Evolutionary conservation across 2,888 invertebrate genomes (phyloP), one percentile per base, ranked within the genome.

Genomic region (Dorcus hopei): DNA sequence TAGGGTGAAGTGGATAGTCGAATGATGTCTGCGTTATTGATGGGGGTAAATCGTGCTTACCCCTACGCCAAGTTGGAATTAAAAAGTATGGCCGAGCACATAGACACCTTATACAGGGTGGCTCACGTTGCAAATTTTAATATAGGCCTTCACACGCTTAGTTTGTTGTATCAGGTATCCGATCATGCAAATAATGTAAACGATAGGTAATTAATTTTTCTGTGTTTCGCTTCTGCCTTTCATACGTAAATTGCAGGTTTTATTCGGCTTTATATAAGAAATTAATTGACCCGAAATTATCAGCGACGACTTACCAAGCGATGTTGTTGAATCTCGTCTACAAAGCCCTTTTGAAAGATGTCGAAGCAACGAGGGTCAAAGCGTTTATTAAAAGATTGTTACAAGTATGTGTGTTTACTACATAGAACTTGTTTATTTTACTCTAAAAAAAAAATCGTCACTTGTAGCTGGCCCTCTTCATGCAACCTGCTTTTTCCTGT

Each of bases 211-310:
- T 38, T 1, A 16, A n/a, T 16, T 26, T 39, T 43, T 3, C 23
- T 45, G 11, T 26, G 4, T 14, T 47, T 42, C 11, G 26, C 40
- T 48, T 40, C 43, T 48, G 33, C 3, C 42, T 14, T 43, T 3
- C 26, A 41, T 38, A 9, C 16, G 1, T 16, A 41, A 61, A 61
- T 71, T 73, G 47, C 74, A 88, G 91, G 68, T 95, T 89, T 80
- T 97, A 96, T 79, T 86, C 87, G 59, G 90, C 95, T 0, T 83
- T 99, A 39, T 99, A 99, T 75, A 85, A 87, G 19, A 96, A 96
- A 74, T 76, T 99, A 57, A 76, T 89, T 0, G 93, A 93, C 75
- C 83, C 91, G 0, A 87, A 89, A 56, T 76, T 94, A 56, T 81
- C 82, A 4, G 84, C 83, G 9, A 87, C 90, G 0, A 84, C 86